Base-by-base conservation (phyloP, 2,888 invertebrate species). In the Hyppa rectilinea region DNA sequence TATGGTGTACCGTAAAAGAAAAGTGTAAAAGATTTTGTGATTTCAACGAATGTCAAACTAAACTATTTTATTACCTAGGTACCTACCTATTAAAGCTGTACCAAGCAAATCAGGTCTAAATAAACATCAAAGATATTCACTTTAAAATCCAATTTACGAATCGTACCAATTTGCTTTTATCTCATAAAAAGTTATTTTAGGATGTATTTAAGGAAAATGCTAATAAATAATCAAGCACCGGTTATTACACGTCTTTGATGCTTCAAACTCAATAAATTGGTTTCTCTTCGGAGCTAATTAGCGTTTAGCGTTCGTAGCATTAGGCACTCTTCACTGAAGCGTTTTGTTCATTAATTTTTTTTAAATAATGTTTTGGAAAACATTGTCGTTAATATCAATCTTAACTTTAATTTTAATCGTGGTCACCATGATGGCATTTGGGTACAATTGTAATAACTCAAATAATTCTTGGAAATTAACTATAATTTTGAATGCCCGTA, bases 231-330 rank as follows among this genome's bases (percentile, higher is more conserved):
- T 50, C 43, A 20, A 29, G 58, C 65, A 20, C 31, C 47, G 29
- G 49, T 62, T 71, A 75, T 49, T 78, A 56, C 12, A 71, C 43
- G 7, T 60, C 55, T 59, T 65, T 74, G 29, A 69, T 50, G n/a
- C 40, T 52, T 60, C 9, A 36, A 68, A 64, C 52, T 60, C 29
- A 14, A 55, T 31, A 55, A 59, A 63, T 63, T 63, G 38, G 52
- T 52, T 55, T 67, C 45, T 49, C 34, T 43, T 34, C 14, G 36
- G 1, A 59, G 53, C 26, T 63, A 60, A 66, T 75, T 62, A 65
- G 50, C 3, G 43, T 66, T 75, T 71, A 60, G 36, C 17, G 47
- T 40, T 55, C 10, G 31, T 49, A 40, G 40, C 5, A 70, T 59
- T 64, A 50, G 20, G 23, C n/a, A 53, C 12, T 20, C 34, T 12